A percentile compares a stretch with the other conserved stretches of the same genome.
phyloP scores from a whole-genome alignment of 2,888 invertebrate genomes.

The Xylota segnis region DNA sequence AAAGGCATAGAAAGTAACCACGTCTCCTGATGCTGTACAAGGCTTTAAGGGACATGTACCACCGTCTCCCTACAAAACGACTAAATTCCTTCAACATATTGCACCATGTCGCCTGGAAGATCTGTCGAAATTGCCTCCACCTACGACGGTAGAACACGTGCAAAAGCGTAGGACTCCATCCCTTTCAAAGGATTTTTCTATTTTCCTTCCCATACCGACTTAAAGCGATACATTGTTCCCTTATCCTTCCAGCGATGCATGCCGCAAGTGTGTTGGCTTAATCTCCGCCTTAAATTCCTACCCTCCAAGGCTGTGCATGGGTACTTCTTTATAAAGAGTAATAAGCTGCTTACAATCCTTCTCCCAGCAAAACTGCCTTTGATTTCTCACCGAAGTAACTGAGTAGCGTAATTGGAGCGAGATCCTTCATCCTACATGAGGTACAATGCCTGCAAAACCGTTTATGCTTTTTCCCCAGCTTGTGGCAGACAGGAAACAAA shows the following conservation, averaged over 20 bases:
- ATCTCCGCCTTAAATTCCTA: background rate
- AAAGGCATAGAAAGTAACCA: too few species aligned
- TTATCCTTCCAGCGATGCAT: slow-evolving; percentile 1
- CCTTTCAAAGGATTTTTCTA: background rate
- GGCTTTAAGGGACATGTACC: too few species aligned
- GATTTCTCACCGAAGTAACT: background rate
- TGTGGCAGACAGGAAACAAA: background rate
- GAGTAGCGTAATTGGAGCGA: background rate
- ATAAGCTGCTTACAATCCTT: slow-evolving; percentile 7
- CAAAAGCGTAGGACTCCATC: background rate
- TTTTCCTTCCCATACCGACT: background rate
- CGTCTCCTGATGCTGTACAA: too few species aligned
- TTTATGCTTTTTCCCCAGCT: background rate
- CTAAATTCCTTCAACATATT: too few species aligned
- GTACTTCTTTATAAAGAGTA: background rate
- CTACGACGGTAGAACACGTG: too few species aligned
- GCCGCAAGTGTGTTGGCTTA: background rate
- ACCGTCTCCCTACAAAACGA: too few species aligned
- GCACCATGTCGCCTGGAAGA: too few species aligned
- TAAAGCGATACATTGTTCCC: background rate
- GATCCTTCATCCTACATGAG: background rate
- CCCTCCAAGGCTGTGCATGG: background rate
- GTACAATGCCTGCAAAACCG: background rate
- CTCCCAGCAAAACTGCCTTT: background rate
- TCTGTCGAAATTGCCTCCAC: too few species aligned